Percentiles rank a stretch among this genome's conserved stretches.
These are phyloP conservation scores for Nasonovia ribisnigri DNA, from an alignment of 2,888 invertebrate genomes.

Conservation along the genomic window DNA sequence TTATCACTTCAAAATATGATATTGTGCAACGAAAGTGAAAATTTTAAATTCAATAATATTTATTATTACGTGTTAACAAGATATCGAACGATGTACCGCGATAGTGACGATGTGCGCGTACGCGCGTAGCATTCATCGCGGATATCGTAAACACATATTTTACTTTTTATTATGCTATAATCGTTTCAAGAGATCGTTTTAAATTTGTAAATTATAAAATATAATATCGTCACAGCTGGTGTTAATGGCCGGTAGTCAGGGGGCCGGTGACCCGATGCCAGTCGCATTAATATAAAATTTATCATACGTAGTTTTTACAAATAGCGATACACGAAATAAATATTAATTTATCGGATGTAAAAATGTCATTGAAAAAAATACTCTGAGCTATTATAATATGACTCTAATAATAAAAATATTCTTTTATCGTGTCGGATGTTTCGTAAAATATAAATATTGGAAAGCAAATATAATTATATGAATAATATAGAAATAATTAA, in stretches of 20 bases:
- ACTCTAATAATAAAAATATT: neutral
- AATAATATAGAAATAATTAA: conserved; percentile 18
- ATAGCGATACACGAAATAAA: conserved; percentile 24
- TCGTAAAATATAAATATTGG: neutral
- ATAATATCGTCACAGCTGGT: conserved; percentile 20
- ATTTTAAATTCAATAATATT: conserved; percentile 2
- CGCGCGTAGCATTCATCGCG: neutral
- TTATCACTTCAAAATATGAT: neutral
- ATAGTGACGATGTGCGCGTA: neutral
- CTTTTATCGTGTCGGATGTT: neutral
- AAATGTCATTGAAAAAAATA: neutral
- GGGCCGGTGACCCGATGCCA: conserved; percentile 53
- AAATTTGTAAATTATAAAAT: conserved; percentile 23
- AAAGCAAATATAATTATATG: conserved; percentile 5
- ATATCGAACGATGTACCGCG: neutral
- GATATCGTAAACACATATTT: neutral
- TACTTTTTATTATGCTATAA: neutral
- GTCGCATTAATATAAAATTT: conserved; percentile 30
- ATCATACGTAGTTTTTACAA: neutral
- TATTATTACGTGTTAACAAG: neutral
- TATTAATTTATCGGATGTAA: conserved; percentile 12
- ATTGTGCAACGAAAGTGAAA: conserved; percentile 25
- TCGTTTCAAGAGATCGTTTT: neutral
- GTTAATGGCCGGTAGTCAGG: conserved; percentile 54
- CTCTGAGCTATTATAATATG: neutral